Conservation (phyloP, 1,140 invertebrate species). For the Ladona fulva region DNA sequence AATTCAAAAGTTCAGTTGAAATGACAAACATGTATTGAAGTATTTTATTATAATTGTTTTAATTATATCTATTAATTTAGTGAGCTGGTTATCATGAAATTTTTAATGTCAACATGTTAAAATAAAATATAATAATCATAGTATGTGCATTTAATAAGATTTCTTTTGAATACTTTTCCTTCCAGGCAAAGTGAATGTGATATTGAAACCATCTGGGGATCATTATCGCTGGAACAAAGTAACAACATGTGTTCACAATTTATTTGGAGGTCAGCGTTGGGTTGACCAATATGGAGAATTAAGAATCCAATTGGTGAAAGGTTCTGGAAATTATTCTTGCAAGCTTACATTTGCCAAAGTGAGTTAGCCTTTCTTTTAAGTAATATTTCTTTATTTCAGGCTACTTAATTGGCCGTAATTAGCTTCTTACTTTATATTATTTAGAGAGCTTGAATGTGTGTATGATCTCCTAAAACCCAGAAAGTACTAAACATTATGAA, state of each 20-base stretch:
- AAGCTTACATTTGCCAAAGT: conserved; percentile 78
- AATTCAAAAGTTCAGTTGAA: no score
- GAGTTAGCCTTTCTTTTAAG: conserved; percentile 17
- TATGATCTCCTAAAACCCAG: no score
- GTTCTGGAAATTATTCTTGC: conserved; percentile 44
- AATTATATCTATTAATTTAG: neutral
- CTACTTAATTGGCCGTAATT: no score
- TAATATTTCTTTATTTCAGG: no score
- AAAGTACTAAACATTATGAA: no score
- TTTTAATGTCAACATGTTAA: no score
- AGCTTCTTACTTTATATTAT: no score
- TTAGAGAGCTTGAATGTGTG: no score
- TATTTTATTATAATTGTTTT: no score
- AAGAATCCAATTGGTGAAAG: conserved; percentile 51
- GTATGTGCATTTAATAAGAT: no score
- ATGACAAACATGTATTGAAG: neutral
- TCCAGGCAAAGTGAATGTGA: conserved; percentile 38
- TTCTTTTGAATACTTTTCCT: no score
- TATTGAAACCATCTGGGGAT: conserved; percentile 43
- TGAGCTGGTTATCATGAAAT: neutral
- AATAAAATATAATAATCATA: no score
- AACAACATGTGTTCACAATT: conserved; percentile 78
- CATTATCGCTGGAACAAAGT: conserved; percentile 80
- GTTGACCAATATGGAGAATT: conserved; percentile 82
- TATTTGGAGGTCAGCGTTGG: conserved; percentile 73